These are phyloP conservation scores for Meleagris gallopavo DNA, from an alignment of 2,113 vertebrate species.

Conservation along the genomic window DNA sequence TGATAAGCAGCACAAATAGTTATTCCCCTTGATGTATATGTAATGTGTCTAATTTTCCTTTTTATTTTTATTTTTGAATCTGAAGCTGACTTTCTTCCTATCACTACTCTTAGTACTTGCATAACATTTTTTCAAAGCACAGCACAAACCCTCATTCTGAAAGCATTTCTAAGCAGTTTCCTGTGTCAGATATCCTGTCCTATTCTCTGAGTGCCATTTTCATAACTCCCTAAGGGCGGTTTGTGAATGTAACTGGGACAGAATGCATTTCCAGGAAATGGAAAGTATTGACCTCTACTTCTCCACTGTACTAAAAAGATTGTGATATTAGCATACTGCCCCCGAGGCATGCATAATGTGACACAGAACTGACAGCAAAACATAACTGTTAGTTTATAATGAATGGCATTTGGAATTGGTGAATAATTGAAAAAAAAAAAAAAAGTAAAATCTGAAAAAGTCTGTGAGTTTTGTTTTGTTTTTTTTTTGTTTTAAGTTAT, in stretches of 20 bases:
- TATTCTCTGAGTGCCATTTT: conserved; percentile 47
- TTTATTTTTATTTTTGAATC: not conserved
- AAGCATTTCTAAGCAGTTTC: conserved; percentile 62
- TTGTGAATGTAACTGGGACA: conserved; percentile 52
- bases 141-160: conserved; percentile 37
- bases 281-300: conserved; percentile 68
- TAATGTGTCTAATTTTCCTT: not conserved
- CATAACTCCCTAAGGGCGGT: conserved; percentile 62
- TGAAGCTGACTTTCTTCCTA: not conserved
- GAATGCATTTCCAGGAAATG: conserved; percentile 70
- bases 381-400: not conserved
- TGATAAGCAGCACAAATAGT: not conserved
- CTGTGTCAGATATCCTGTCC: conserved; percentile 63
- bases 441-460: not conserved
- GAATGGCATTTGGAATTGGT: not conserved
- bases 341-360: conserved; percentile 13
- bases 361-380: conserved; percentile 23
- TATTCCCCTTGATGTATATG: not conserved
- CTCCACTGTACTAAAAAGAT: conserved; percentile 19
- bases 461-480: not conserved
- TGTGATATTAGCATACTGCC: conserved; percentile 10
- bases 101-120: not conserved
- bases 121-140: conserved; percentile 40
- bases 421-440: not conserved
- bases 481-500: not conserved